phyloP scores from a whole-genome alignment of 2,888 invertebrate genomes.

The Lasioglossum marginatum region DNA sequence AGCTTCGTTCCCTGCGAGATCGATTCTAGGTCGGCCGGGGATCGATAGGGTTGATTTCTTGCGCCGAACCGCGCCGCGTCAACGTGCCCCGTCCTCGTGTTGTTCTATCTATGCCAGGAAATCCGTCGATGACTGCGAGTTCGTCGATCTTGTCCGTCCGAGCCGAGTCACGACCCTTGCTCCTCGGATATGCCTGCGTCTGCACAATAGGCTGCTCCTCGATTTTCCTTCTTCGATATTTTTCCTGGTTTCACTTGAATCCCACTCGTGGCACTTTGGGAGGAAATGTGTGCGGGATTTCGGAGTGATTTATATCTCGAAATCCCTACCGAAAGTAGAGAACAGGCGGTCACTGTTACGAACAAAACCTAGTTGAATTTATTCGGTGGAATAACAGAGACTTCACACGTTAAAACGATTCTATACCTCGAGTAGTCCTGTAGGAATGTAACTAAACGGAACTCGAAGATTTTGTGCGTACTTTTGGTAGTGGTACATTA shows the following conservation, averaged over 20 bases:
- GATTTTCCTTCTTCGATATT: background rate
- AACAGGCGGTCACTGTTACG: background rate
- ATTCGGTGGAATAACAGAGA: background rate
- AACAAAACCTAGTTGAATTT: background rate
- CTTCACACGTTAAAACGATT: background rate
- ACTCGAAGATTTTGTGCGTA: too few species aligned
- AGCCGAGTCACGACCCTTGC: conserved; percentile 54
- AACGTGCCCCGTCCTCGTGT: background rate
- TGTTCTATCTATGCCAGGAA: conserved; percentile 6
- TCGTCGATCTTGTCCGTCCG: conserved; percentile 41
- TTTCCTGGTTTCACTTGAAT: background rate
- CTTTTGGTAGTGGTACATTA: too few species aligned
- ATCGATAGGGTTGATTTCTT: conserved; percentile 22
- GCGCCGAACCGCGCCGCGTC: background rate
- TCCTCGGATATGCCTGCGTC: background rate
- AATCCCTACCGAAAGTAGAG: background rate
- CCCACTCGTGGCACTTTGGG: background rate
- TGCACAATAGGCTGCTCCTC: background rate
- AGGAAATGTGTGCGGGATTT: background rate
- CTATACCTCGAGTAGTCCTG: too few species aligned
- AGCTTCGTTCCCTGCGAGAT: background rate
- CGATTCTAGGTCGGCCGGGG: conserved; percentile 21
- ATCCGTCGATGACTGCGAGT: conserved; percentile 16
- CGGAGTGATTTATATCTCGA: background rate
- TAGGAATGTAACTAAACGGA: too few species aligned